Evolutionary conservation across 2,888 invertebrate genomes (phyloP).

Genomic region (Athalia circularis): DNA sequence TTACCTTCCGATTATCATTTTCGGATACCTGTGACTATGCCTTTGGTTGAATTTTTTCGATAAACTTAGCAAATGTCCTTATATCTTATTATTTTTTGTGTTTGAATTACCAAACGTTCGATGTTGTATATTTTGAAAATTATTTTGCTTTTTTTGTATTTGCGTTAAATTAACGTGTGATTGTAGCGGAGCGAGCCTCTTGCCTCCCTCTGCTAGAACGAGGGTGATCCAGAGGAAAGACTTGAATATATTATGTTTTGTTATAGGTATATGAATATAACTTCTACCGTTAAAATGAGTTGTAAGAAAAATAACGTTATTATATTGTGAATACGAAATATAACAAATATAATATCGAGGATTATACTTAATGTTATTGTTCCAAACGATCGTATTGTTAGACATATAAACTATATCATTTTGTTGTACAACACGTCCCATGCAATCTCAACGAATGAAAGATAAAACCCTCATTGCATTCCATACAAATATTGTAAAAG

Average conservation of each 20-base stretch:
- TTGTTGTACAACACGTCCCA: constrained; percentile 48
- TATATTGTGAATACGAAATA: constrained; percentile 38
- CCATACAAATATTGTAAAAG: constrained; percentile 54
- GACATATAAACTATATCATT: constrained; percentile 39
- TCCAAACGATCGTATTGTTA: constrained; percentile 53
- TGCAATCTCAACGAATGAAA: constrained; percentile 1
- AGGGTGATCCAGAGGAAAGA: constrained; percentile 55
- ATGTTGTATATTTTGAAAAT: background rate
- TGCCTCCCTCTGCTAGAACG: constrained; percentile 56
- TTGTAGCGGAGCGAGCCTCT: constrained; percentile 51
- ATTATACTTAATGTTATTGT: constrained; percentile 55
- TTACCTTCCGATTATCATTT: too few species aligned
- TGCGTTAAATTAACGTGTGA: constrained; percentile 42
- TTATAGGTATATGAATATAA: constrained; percentile 15
- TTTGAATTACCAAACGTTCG: background rate
- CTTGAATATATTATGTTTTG: constrained; percentile 29
- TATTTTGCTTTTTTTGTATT: constrained; percentile 36
- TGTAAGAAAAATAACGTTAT: constrained; percentile 31
- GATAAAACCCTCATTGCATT: constrained; percentile 51
- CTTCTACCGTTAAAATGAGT: constrained; percentile 26
- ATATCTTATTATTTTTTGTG: background rate
- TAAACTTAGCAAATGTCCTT: too few species aligned
- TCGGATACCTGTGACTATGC: too few species aligned
- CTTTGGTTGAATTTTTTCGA: too few species aligned
- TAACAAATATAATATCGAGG: constrained; percentile 42